A percentile compares a stretch with the other conserved stretches of the same genome.
phyloP scores from a whole-genome alignment of 2,113 vertebrate genomes.

The Saguinus imperator region DNA sequence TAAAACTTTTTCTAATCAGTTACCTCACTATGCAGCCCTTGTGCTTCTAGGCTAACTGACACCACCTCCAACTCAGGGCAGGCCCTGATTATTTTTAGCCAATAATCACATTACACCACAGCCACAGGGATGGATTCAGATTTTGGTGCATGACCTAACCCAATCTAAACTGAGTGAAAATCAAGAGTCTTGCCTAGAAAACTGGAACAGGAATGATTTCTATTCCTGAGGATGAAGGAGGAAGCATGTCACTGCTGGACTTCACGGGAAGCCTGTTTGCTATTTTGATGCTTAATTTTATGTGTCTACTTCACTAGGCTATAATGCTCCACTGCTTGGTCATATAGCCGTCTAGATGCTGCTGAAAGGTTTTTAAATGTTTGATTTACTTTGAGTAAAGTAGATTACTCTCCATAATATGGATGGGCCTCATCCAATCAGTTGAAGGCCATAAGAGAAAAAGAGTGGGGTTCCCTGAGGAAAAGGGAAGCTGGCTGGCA shows the following conservation, averaged over 20 bases:
- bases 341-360: neutral
- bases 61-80: neutral
- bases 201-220: neutral
- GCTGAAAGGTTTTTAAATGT: neutral
- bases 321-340: neutral
- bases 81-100: neutral
- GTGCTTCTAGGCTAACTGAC: neutral
- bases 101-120: neutral
- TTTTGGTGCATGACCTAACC: neutral
- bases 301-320: neutral
- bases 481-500: neutral
- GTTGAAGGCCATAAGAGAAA: neutral
- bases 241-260: neutral
- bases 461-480: neutral
- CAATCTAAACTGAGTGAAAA: neutral
- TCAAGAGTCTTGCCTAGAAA: neutral
- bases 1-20: neutral
- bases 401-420: neutral
- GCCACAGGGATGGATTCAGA: neutral
- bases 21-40: neutral
- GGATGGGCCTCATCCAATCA: neutral
- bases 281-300: neutral
- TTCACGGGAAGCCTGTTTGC: neutral
- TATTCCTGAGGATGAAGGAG: neutral
- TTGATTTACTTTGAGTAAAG: neutral